A percentile compares a stretch with the other conserved stretches of the same genome.
phyloP scores from a whole-genome alignment of 2,888 invertebrate genomes.

The Cacoxenus indagator region DNA sequence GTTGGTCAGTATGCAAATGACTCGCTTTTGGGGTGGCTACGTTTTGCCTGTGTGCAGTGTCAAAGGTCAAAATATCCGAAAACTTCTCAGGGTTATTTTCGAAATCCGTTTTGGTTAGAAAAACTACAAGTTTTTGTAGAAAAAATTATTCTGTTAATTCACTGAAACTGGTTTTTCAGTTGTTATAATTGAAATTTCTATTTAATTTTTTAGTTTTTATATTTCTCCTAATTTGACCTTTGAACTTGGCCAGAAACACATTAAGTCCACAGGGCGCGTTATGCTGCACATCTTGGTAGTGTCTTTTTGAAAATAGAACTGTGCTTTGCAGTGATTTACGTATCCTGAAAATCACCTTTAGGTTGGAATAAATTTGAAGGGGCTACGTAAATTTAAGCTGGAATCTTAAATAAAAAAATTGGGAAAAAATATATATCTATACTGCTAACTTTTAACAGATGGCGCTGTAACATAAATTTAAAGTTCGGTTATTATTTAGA shows the following conservation, averaged over 20 bases:
- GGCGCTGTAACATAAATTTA: no score
- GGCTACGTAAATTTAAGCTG: no score
- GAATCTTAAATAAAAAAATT: no score
- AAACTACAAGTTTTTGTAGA: slow-evolving; percentile 32
- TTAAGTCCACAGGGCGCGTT: not conserved
- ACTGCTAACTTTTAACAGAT: no score
- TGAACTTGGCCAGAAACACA: slow-evolving; percentile 9
- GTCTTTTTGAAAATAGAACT: no score
- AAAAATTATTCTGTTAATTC: slow-evolving; percentile 15
- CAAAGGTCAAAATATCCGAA: slow-evolving; percentile 60
- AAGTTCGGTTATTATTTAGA: no score
- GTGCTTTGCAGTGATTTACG: no score
- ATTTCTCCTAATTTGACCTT: slow-evolving; percentile 17
- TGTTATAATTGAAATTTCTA: not conserved
- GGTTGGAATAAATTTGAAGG: no score
- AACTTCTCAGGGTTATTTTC: slow-evolving; percentile 55
- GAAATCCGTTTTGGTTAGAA: slow-evolving; percentile 42
- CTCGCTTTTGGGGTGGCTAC: not conserved
- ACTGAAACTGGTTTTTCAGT: slow-evolving; percentile 28
- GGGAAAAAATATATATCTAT: no score
- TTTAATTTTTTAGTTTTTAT: slow-evolving; percentile 1
- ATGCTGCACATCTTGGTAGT: no score
- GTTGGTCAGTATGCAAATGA: slow-evolving; percentile 17
- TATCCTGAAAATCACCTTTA: no score
- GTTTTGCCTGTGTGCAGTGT: slow-evolving; percentile 37